These are phyloP conservation scores for Cetonia aurata DNA, from an alignment of 2,888 invertebrate species.

Conservation along the genomic window DNA sequence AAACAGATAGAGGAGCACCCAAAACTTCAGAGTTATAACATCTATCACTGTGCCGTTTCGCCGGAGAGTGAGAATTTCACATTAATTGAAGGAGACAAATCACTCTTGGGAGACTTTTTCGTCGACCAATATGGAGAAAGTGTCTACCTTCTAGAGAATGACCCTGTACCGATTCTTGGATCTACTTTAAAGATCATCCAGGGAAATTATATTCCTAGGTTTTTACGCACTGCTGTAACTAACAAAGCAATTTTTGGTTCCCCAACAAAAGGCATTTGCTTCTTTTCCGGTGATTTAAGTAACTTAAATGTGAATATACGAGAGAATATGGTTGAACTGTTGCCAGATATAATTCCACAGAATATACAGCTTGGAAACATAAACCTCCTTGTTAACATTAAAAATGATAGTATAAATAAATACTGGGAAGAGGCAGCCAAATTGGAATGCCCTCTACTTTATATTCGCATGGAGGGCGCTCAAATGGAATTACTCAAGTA, in stretches of 20 bases:
- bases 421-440: not conserved
- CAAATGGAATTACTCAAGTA: too few species aligned
- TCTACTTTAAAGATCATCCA: not conserved
- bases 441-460: too few species aligned
- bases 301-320: not conserved
- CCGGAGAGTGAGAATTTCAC: not conserved
- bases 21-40: not conserved
- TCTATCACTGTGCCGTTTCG: not conserved
- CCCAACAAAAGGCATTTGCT: not conserved
- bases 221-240: not conserved
- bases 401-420: not conserved
- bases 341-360: too few species aligned
- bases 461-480: too few species aligned
- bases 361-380: too few species aligned
- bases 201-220: not conserved
- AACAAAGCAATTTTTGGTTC: not conserved
- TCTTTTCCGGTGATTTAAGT: constrained; percentile 5
- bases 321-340: too few species aligned
- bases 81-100: not conserved
- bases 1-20: not conserved
- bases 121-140: not conserved
- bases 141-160: not conserved
- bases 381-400: too few species aligned
- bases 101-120: not conserved
- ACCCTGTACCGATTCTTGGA: not conserved